Evolutionary conservation across 2,797 vertebrate genomes (phyloP).

Genomic region (Helarctos malayanus): DNA sequence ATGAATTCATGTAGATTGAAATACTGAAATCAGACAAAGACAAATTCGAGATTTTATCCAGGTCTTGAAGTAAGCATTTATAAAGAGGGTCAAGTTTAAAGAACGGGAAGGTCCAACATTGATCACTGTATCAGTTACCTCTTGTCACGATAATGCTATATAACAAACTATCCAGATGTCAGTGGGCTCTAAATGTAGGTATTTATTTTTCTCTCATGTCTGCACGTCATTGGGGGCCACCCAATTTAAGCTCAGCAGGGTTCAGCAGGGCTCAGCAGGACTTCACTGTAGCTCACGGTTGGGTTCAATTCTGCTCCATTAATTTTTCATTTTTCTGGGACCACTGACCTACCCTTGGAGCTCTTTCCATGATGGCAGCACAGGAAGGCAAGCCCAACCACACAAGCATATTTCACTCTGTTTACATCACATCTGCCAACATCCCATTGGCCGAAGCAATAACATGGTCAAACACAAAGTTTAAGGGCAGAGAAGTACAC

Average conservation of each 20-base stretch:
- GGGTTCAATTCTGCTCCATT: not conserved
- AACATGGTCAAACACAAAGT: not conserved
- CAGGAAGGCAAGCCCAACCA: not conserved
- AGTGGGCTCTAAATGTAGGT: not conserved
- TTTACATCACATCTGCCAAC: not conserved
- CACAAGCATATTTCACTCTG: not conserved
- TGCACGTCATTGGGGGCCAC: not conserved
- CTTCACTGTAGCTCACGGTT: not conserved
- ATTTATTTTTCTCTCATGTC: not conserved
- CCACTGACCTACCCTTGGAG: not conserved
- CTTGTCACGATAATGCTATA: not conserved
- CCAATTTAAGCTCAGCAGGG: not conserved
- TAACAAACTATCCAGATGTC: not conserved
- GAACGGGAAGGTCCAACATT: not conserved
- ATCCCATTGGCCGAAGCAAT: not conserved
- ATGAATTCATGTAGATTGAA: not conserved
- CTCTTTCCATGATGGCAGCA: not conserved
- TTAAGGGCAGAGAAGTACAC: not conserved
- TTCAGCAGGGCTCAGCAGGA: not conserved
- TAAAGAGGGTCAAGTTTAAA: not conserved
- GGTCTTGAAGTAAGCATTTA: not conserved
- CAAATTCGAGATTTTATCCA: not conserved
- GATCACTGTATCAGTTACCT: not conserved
- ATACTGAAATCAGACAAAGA: constrained; percentile 18
- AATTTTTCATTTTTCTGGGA: not conserved